Evolutionary conservation across 2,797 vertebrate genomes (phyloP), one percentile per base, ranked within the genome.

Genomic region (Phataginus tricuspis): DNA sequence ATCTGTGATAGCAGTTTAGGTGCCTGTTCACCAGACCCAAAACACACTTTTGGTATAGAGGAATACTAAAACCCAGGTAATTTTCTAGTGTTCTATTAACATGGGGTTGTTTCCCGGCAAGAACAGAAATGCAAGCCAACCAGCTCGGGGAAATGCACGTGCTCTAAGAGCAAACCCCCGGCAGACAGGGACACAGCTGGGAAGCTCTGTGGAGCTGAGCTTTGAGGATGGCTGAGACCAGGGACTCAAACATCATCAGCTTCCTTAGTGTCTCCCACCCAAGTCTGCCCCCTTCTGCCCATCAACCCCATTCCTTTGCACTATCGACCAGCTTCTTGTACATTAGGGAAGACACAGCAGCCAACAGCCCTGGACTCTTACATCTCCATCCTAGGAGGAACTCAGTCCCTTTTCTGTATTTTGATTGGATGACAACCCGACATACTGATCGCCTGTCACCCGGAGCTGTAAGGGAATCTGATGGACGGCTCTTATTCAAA

Each of bases 131-230:
- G 6, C 3, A 16, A 6, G 0, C 10, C 0, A 27, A 1, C 29
- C 3, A 19, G 49, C 15, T 45, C 19, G 8, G 37, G 5, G 9
- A 5, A 19, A 45, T 4, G 10, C 0, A 4, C 7, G 23, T 2
- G 11, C 16, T 2, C 2, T 5, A 1, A 1, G 29, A 25, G 21
- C n/a, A 7, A 27, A 23, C 0, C 21, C 10, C 1, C 23, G 13
- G 31, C 29, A 39, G 29, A 5, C 12, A 7, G 29, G 8, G 7
- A 4, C 1, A 0, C 14, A 0, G 2, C 0, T 18, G 7, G 61
- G 68, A 37, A 19, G 16, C 0, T 2, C 1, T 0, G 55, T 19
- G 4, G 12, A 5, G 14, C 59, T 69, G 95, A 55, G 25, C 14
- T 51, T 49, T 59, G 31, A 31, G 42, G 19, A 45, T 2, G n/a